Base-by-base conservation (phyloP, 2,888 invertebrate species). In the Noctua pronuba region DNA sequence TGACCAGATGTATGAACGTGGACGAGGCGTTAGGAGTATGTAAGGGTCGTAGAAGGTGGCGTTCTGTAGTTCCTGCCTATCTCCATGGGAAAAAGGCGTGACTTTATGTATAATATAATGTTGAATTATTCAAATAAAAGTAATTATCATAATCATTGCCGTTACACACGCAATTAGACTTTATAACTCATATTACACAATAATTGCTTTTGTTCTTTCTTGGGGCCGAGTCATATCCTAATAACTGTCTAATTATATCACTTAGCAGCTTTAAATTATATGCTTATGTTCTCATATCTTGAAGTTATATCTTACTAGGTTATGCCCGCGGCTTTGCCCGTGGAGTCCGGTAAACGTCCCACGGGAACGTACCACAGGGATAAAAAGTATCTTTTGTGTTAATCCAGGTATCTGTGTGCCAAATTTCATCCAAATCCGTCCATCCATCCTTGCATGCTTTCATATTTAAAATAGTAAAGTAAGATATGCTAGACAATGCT, bases 121-220 rank as follows among this genome's bases (percentile, higher is more conserved):
- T 55, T n/a, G 4, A 55, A 55, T 55, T 55, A n/a, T 55, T 55
- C 1, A 60, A 60, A 31, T 31, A 31, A 21, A 60, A 60, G 60
- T 60, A 60, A 60, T 60, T 65, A 41, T n/a, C 65, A n/a, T 35
- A 65, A 65, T 41, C 38, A n/a, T 65, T 41, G 2, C 16, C 41
- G 41, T 65, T n/a, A 65, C 41, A 64, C 64, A 16, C n/a, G 41
- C 41, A n/a, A 65, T n/a, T n/a, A 41, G n/a, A n/a, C n/a, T 65
- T 16, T 41, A 41, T 16, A 65, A n/a, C 41, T 41, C 65, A 65
- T n/a, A 41, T 65, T 41, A 41, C 8, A 35, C 8, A 41, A 18
- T 41, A n/a, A 65, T n/a, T 65, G n/a, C 60, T 41, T 16, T 41
- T n/a, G 65, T 65, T 65, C 41, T 41, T 65, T n/a, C 65, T 18